Evolutionary conservation across 2,888 invertebrate genomes (phyloP).

Genomic region (Baccha elongata): DNA sequence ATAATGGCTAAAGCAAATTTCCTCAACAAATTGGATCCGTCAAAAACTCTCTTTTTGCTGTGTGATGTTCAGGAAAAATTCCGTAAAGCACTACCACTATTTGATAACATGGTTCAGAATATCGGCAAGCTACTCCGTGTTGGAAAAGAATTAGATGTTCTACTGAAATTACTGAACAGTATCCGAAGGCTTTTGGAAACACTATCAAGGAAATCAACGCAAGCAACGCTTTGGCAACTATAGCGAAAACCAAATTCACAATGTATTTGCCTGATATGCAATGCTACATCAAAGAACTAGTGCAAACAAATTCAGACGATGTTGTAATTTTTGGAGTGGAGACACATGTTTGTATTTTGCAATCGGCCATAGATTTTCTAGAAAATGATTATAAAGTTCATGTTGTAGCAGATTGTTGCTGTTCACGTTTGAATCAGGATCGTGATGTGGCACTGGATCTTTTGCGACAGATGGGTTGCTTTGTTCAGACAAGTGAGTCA

Average conservation of each 20-base stretch:
- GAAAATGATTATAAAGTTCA: constrained; percentile 85
- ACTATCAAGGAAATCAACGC: constrained; percentile 88
- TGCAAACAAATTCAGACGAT: constrained; percentile 82
- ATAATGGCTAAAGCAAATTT: not conserved
- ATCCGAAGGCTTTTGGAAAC: constrained; percentile 88
- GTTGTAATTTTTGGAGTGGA: constrained; percentile 87
- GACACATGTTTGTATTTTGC: constrained; percentile 91
- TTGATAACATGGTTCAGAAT: constrained; percentile 88
- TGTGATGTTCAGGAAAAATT: constrained; percentile 94
- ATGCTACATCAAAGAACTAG: constrained; percentile 83
- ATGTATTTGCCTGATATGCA: constrained; percentile 88
- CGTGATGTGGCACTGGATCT: constrained; percentile 88
- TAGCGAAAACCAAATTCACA: constrained; percentile 89
- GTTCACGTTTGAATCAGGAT: constrained; percentile 88
- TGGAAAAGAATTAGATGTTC: constrained; percentile 86
- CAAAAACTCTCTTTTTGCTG: constrained; percentile 88
- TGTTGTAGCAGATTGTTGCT: constrained; percentile 89
- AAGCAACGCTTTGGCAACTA: constrained; percentile 84
- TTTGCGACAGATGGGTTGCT: constrained; percentile 89
- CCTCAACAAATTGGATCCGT: constrained; percentile 80
- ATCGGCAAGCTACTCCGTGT: constrained; percentile 87
- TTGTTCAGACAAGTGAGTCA: constrained; percentile 89
- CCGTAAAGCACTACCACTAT: constrained; percentile 87
- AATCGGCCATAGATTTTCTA: constrained; percentile 89
- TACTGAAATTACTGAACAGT: constrained; percentile 88